Base-by-base conservation (phyloP, 1,140 invertebrate genomes). In the Drosophila arizonae region DNA sequence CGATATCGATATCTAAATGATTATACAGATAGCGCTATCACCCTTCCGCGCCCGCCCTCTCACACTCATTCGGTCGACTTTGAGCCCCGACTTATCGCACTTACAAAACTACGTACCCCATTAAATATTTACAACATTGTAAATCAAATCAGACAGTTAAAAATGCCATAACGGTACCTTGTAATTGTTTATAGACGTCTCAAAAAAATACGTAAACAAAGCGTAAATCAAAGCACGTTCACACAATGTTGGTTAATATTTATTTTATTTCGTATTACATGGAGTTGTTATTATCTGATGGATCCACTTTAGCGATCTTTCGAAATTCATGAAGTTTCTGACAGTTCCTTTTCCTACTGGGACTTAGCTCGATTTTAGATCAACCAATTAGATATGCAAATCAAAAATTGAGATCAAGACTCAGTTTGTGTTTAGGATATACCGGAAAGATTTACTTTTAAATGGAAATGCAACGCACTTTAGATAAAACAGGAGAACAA, bases 21-120 rank as follows among this genome's bases (percentile, higher is more conserved):
- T 30, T 36, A 36, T 36, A 21, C 9, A 36, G 30, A 9, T 2
- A 51, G 13, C 52, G 8, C 43, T 17, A 15, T 46, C 6, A 17
- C 13, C 13, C 43, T 15, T 15, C 13, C 13, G 13, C 4, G 21
- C 2, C 1, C 21, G 21, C 21, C 21, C 21, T 43, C 11, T 6
- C 43, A 15, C 43, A 15, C n/a, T 46, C 46, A 10, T 45, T 28
- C 13, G n/a, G 51, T 55, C 30, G 61, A 71, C 68, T 64, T 64
- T 71, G 61, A 64, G 45, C 54, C 26, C 3, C n/a, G 10, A 30
- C 51, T 56, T 63, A 70, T 64, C 61, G 55, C 61, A 57, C 30
- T 68, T 68, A 68, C 66, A 67, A 21, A 61, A 41, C 28, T 50
- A 26, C n/a, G 33, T 39, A 39, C 51, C 11, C 3, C 21, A 36